Evolutionary conservation across 1,140 invertebrate species (phyloP), one percentile per base, ranked within the genome.

Genomic region (Adelges cooleyi): DNA sequence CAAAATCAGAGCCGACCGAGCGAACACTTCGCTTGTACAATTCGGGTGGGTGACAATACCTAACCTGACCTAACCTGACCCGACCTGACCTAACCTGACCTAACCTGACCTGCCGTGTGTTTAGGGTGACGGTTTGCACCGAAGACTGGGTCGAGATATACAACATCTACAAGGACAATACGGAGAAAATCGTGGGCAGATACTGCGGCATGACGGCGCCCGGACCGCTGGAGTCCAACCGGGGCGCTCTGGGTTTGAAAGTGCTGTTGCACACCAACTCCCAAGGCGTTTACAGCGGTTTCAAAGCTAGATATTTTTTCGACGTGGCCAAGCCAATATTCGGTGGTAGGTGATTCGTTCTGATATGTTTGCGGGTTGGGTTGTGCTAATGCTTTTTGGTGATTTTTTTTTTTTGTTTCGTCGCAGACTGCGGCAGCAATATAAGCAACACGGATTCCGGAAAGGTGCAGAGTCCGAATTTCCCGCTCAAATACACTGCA

Each of bases 121-220:
- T 15, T 13, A 65, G 62, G 25, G 44, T 80, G 33, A 76, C 81
- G n/a, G 77, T 82, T 52, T 95, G 92, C 75, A 86, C 86, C 75
- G 89, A 94, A 74, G 92, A 95, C 74, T 95, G 90, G 90, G 77
- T 95, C 67, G 91, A 95, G 77, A 87, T 94, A 70, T 94, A 89
- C 78, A 91, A 92, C 72, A 80, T 91, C 67, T 90, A 89, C 69
- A 80, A 82, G 67, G 87, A 88, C 72, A 81, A 84, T 52, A 84
- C 84, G 46, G 85, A 90, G 70, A 86, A 85, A 71, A 80, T 91
- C 67, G 82, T 93, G 53, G 91, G 91, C 18, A 82, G 90, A 51
- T 93, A 90, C 76, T 94, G 90, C 75, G 85, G 87, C 29, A 80
- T 81, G 69, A 86, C 88, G 18, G 84, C 88, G 22, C 91, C 91